A percentile compares a stretch with the other conserved stretches of the same genome.
These are phyloP conservation scores for Rostratula benghalensis DNA, from an alignment of 2,113 vertebrate species.

Conservation along the genomic window DNA sequence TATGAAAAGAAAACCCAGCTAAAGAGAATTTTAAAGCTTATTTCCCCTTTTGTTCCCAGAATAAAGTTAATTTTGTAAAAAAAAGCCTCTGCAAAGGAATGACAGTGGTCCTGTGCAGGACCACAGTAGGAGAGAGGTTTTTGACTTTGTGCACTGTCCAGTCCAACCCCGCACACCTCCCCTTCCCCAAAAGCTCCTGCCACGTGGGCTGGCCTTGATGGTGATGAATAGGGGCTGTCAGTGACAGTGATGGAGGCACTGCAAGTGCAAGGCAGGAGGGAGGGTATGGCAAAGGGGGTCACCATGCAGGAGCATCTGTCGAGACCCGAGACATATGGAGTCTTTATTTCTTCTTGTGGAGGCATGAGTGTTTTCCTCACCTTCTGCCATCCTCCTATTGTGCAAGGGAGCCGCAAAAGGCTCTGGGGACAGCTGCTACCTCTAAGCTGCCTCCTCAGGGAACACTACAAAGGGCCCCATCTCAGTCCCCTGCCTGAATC, in stretches of 20 bases:
- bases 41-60: background rate
- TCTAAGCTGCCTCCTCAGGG: background rate
- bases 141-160: accelerated
- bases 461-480: background rate
- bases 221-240: conserved; percentile 38
- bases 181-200: background rate
- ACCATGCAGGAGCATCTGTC: conserved; percentile 74
- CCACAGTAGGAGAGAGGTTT: background rate
- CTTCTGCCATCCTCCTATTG: conserved; percentile 63
- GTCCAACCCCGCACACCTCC: background rate
- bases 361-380: conserved; percentile 66
- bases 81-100: background rate
- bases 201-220: background rate
- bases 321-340: conserved; percentile 76
- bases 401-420: background rate
- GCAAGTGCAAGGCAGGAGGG: background rate
- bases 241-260: background rate
- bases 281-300: background rate
- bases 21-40: background rate
- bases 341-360: conserved; percentile 61
- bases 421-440: conserved; percentile 60
- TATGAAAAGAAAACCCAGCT: background rate
- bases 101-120: background rate
- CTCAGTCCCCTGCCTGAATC: background rate
- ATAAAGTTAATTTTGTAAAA: background rate